A percentile compares a stretch with the other conserved stretches of the same genome.
Conservation (phyloP, 2,888 invertebrate species). For the Caenorhabditis sulstoni region DNA sequence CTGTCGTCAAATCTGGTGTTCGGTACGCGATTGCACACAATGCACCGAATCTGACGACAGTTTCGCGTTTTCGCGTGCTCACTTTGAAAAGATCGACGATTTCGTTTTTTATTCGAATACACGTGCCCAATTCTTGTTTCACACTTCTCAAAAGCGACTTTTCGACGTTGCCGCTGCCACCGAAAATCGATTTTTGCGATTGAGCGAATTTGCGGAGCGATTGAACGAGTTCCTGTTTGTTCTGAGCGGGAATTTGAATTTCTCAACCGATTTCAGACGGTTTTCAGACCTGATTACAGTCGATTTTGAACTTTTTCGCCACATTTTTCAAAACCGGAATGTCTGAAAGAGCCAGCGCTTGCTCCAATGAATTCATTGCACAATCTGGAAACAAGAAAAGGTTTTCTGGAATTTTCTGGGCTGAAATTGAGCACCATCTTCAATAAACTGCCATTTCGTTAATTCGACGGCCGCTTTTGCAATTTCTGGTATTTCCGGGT, state of each 20-base stretch:
- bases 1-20: neutral
- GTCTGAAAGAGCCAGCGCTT: slow-evolving; percentile 29
- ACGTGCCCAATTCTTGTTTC: slow-evolving; percentile 61
- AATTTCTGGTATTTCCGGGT: slow-evolving; percentile 37
- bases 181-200: slow-evolving; percentile 61
- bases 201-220: slow-evolving; percentile 37
- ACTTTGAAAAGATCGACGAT: slow-evolving; percentile 60
- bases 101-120: slow-evolving; percentile 53
- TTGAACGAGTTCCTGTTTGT: slow-evolving; percentile 33
- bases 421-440: slow-evolving; percentile 22
- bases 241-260: neutral
- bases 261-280: neutral
- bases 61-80: too few species aligned
- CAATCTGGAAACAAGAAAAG: slow-evolving; percentile 35
- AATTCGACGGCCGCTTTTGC: slow-evolving; percentile 19
- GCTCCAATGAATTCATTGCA: slow-evolving; percentile 31
- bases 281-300: slow-evolving; percentile 32
- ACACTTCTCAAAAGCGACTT: slow-evolving; percentile 37
- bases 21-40: too few species aligned
- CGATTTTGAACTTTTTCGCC: slow-evolving; percentile 52
- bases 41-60: too few species aligned
- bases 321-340: slow-evolving; percentile 50
- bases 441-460: slow-evolving; percentile 40
- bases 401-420: neutral
- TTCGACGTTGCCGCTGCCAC: slow-evolving; percentile 39